phyloP scores from a whole-genome alignment of 2,113 vertebrate species.

The Gasterosteus nipponicus region DNA sequence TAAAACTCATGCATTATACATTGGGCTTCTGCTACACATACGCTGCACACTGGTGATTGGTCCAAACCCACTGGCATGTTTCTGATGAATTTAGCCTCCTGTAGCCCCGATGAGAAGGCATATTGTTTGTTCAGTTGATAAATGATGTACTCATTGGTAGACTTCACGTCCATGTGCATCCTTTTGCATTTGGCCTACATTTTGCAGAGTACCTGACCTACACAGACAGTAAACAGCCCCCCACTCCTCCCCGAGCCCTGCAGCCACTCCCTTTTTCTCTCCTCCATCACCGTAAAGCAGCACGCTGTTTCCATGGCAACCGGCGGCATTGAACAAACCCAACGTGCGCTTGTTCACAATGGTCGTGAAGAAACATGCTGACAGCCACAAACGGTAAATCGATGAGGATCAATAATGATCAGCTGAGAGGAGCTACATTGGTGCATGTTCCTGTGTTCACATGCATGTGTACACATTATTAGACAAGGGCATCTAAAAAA shows the following conservation, averaged over 20 bases:
- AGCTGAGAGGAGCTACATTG: background rate
- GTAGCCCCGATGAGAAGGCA: constrained; percentile 3
- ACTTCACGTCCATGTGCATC: background rate
- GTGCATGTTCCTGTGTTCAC: background rate
- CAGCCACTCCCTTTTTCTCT: constrained; percentile 56
- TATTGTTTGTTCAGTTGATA: constrained; percentile 12
- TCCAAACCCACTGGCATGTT: constrained; percentile 52
- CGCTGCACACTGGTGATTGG: constrained; percentile 32
- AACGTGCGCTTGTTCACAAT: constrained; percentile 67
- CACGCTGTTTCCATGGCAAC: constrained; percentile 83
- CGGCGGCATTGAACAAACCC: constrained; percentile 80
- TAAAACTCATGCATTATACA: constrained; percentile 68
- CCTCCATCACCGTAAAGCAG: constrained; percentile 62
- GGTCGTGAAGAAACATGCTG: constrained; percentile 52
- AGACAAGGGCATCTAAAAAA: background rate
- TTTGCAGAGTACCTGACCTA: constrained; percentile 19
- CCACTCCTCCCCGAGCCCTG: constrained; percentile 20
- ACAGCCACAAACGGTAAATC: constrained; percentile 43
- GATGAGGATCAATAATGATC: constrained; percentile 39
- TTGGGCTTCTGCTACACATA: constrained; percentile 49
- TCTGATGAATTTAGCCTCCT: constrained; percentile 48
- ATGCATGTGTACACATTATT: background rate
- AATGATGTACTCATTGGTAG: constrained; percentile 21
- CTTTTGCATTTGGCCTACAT: constrained; percentile 20
- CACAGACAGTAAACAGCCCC: constrained; percentile 26